Evolutionary conservation across 2,888 invertebrate genomes (phyloP), one percentile per base, ranked within the genome.

Genomic region (Eristalis intricaria): DNA sequence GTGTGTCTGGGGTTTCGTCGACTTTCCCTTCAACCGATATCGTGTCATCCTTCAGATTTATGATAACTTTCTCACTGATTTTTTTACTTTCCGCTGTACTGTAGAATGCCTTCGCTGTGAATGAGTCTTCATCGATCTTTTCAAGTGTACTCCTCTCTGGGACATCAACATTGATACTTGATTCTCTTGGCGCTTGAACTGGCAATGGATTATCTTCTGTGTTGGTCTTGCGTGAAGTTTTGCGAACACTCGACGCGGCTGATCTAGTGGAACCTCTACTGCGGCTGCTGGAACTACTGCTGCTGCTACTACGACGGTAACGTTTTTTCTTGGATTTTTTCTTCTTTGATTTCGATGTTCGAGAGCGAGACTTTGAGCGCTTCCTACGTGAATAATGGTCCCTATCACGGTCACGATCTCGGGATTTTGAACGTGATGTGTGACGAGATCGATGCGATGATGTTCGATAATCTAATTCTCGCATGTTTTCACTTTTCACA

Each of bases 11-110:
- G 10, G 40, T 70, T 0, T 81, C 88, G 2, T 89, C 89, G 69
- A 94, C 94, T 0, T 94, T 91, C 81, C 95, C 94, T 32, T 96
- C 95, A 15, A 96, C 93, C 89, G 94, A 95, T 66, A 96, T 95
- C 26, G 96, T 96, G 90, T 96, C 95, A 1, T 95, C 94, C 89
- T 95, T 95, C 74, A 96, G 94, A 90, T 97, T 96, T 85, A 96
- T 96, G 0, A 96, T 95, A 89, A 96, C 96, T 29, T 92, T 93
- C 2, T 90, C 91, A 4, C 95, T 93, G 50, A 95, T 94, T 89
- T 95, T 96, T 88, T 96, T 95, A 8, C 11, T 83, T 89, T 92
- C 95, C 0, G 95, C 94, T 1, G 94, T 90, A 40, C 91, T 92
- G n/a, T 90, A 90, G 88, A 95, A 95, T 1, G 94, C 86, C 88